A percentile compares a stretch with the other conserved stretches of the same genome.
These are phyloP conservation scores for Rotaria magnacalcarata DNA, from an alignment of 2,888 invertebrate genomes.

Conservation along the genomic window DNA sequence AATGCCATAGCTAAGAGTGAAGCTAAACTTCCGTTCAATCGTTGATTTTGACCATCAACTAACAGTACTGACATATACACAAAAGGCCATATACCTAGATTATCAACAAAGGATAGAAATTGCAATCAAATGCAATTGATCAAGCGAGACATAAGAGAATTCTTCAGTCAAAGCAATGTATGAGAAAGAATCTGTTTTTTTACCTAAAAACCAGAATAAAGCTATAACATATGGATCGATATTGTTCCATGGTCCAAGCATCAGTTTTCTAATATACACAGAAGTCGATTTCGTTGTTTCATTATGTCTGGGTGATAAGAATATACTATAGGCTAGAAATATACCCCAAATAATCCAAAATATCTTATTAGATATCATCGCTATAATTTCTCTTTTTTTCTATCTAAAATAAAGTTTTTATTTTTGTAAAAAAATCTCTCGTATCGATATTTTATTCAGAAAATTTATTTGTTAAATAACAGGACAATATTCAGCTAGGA, in stretches of 20 bases:
- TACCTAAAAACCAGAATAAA: not conserved
- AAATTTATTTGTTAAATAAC: no score
- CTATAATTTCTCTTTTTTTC: no score
- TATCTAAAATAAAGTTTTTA: no score
- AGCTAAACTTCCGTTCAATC: not conserved
- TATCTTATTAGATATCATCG: not conserved
- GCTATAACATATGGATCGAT: not conserved
- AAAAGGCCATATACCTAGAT: not conserved
- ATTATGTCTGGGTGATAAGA: not conserved
- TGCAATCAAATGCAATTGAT: no score
- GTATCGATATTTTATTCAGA: no score
- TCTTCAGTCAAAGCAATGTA: no score
- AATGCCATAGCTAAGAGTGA: not conserved
- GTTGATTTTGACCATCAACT: not conserved
- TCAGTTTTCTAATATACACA: not conserved
- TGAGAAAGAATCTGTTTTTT: no score
- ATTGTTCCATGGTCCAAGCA: not conserved
- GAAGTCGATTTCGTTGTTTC: not conserved
- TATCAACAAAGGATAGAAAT: no score
- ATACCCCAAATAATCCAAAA: not conserved
- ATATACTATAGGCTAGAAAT: not conserved
- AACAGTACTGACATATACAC: not conserved
- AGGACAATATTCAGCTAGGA: no score
- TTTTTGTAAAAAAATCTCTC: no score
- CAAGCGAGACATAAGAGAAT: no score